phyloP scores from a whole-genome alignment of 2,888 invertebrate species.

The Nomada hirtipes region DNA sequence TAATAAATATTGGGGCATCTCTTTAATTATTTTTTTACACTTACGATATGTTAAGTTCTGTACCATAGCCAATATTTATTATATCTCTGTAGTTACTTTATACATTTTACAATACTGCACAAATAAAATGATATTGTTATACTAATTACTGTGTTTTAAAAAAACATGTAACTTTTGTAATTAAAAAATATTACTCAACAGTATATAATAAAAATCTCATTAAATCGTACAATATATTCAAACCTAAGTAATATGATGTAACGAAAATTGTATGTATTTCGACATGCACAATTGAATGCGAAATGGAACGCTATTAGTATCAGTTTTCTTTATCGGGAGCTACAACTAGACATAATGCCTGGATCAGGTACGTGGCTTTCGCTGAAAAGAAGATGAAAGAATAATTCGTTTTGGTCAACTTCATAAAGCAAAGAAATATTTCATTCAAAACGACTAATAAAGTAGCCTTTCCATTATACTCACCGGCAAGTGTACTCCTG shows the following conservation, averaged over 20 bases:
- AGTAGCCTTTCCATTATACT: conserved; percentile 76
- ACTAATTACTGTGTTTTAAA: conserved; percentile 32
- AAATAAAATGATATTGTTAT: conserved; percentile 35
- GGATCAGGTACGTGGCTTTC: conserved; percentile 88
- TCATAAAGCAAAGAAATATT: background rate
- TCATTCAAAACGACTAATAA: background rate
- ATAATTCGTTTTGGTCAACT: conserved; percentile 2
- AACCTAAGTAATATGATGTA: background rate
- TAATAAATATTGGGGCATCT: conserved; percentile 50
- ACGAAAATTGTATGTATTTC: conserved; percentile 1
- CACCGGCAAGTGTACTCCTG: conserved; percentile 88
- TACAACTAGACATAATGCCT: conserved; percentile 89
- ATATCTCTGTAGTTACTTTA: conserved; percentile 37
- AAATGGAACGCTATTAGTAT: conserved; percentile 30
- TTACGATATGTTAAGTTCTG: conserved; percentile 34
- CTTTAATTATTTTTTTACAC: conserved; percentile 41
- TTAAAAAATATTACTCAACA: conserved; percentile 27
- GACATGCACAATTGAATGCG: conserved; percentile 43
- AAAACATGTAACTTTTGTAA: conserved; percentile 26
- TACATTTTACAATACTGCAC: conserved; percentile 56
- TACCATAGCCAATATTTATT: conserved; percentile 55
- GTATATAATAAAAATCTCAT: conserved; percentile 27
- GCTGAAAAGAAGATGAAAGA: conserved; percentile 83
- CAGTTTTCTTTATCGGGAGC: conserved; percentile 85
- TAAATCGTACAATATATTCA: conserved; percentile 20